These are phyloP conservation scores for Lutraria lutraria DNA, from an alignment of 2,888 invertebrate species.

Conservation along the genomic window DNA sequence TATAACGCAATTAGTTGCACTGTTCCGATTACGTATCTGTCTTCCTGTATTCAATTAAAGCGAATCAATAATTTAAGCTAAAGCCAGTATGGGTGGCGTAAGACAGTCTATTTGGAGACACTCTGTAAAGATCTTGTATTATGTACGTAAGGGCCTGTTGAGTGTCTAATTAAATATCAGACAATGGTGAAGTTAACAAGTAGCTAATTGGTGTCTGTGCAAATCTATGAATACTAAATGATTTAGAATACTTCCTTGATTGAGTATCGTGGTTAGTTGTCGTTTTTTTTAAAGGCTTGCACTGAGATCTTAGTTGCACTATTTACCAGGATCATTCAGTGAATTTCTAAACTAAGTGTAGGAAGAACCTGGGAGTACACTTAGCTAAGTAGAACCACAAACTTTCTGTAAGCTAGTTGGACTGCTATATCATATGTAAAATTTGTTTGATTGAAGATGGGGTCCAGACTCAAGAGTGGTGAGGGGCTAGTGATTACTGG, in stretches of 20 bases:
- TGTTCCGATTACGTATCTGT: neutral
- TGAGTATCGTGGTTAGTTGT: neutral
- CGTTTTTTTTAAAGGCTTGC: too few relatives aligned
- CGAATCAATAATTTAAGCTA: neutral
- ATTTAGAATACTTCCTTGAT: neutral
- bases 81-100: neutral
- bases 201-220: neutral
- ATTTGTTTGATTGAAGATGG: too few relatives aligned
- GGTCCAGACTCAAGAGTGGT: too few relatives aligned
- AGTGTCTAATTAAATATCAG: neutral
- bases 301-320: too few relatives aligned
- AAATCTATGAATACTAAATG: conserved; percentile 20
- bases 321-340: too few relatives aligned
- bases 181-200: conserved; percentile 5
- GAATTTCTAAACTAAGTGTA: too few relatives aligned
- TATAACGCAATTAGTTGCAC: neutral
- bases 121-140: neutral
- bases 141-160: neutral
- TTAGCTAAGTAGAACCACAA: too few relatives aligned
- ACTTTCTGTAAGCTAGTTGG: too few relatives aligned
- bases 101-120: neutral
- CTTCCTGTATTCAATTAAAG: conserved; percentile 5
- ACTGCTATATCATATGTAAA: too few relatives aligned
- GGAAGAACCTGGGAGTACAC: too few relatives aligned
- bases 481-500: too few relatives aligned